Percentiles rank a stretch among this genome's conserved stretches.
Evolutionary conservation across 2,113 vertebrate genomes (phyloP).

Genomic region (Ptyas mucosa): DNA sequence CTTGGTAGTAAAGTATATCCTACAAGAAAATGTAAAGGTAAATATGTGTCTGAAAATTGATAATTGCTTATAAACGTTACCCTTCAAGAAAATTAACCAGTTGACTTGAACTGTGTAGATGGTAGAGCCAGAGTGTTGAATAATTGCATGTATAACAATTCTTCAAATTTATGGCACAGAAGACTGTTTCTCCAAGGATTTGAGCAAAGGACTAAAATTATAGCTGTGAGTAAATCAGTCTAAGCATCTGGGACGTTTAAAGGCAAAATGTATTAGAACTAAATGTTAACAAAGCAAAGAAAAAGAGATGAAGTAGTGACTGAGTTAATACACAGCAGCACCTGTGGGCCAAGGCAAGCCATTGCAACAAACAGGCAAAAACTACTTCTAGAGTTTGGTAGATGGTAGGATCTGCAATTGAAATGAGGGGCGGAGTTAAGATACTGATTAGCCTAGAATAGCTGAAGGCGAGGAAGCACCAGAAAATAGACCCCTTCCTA

Average conservation of each 20-base stretch:
- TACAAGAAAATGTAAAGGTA: background rate
- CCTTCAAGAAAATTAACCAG: background rate
- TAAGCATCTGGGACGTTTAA: background rate
- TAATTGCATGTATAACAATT: background rate
- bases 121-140: background rate
- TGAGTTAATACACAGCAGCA: background rate
- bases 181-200: background rate
- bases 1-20: background rate
- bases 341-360: background rate
- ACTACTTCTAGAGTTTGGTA: background rate
- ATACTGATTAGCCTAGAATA: background rate
- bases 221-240: background rate
- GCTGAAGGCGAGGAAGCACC: background rate
- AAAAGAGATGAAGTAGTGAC: background rate
- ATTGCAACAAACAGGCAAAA: background rate
- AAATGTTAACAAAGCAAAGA: background rate
- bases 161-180: background rate
- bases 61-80: background rate
- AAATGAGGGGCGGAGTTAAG: background rate
- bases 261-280: background rate
- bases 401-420: background rate
- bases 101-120: background rate
- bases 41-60: background rate
- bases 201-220: background rate
- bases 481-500: background rate